Percentiles rank a stretch among this genome's conserved stretches.
Evolutionary conservation across 2,888 invertebrate species (phyloP).

Genomic region (Augochlorella aurata): DNA sequence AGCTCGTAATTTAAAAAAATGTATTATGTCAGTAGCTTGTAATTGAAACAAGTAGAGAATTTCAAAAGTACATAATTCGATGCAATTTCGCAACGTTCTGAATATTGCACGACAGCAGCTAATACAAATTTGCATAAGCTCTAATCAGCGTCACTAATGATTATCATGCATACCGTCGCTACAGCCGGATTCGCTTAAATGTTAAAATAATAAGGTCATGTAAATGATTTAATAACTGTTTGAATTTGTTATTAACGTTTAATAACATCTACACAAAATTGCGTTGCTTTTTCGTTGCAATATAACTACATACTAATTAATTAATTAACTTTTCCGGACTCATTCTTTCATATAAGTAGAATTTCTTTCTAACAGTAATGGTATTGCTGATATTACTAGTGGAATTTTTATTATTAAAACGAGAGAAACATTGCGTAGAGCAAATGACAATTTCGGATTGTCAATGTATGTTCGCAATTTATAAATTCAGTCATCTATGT

Average conservation of each 20-base stretch:
- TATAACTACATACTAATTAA: neutral
- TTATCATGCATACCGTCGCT: neutral
- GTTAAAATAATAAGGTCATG: neutral
- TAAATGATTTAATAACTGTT: neutral
- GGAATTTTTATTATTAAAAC: too few species aligned
- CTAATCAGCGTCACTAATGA: neutral
- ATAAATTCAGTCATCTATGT: too few species aligned
- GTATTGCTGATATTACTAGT: too few species aligned
- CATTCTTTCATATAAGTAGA: too few species aligned
- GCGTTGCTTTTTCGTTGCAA: neutral
- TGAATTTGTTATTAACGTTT: neutral
- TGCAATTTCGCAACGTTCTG: neutral
- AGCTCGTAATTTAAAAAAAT: too few species aligned
- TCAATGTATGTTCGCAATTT: too few species aligned
- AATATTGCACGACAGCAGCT: neutral
- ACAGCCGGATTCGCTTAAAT: neutral
- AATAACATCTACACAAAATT: neutral
- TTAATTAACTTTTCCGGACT: neutral
- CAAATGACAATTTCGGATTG: too few species aligned
- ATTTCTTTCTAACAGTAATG: too few species aligned
- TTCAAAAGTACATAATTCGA: neutral
- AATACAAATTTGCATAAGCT: constrained; percentile 25
- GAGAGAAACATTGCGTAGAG: too few species aligned
- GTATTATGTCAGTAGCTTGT: too few species aligned
- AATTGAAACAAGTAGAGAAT: neutral